Percentiles rank a stretch among this genome's conserved stretches.
Evolutionary conservation across 2,888 invertebrate species (phyloP).

Genomic region (Ecdyonurus torrentis): DNA sequence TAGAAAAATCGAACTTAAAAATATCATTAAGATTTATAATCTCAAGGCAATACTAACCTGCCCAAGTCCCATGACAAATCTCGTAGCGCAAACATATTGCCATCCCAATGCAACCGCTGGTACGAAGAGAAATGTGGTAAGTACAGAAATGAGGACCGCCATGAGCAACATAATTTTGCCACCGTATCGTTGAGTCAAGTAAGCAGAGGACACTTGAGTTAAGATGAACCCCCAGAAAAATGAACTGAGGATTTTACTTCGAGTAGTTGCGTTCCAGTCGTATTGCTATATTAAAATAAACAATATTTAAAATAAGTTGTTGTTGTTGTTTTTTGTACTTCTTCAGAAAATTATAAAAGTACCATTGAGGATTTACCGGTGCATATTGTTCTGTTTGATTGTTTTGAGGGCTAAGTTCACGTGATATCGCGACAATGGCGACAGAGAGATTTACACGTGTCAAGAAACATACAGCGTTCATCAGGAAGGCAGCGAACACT

Average conservation of each 20-base stretch:
- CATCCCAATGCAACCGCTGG: slow-evolving; percentile 46
- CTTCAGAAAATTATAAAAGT: too few species aligned
- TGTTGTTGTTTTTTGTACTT: too few species aligned
- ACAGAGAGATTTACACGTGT: background rate
- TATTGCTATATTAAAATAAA: slow-evolving; percentile 24
- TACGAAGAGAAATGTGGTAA: slow-evolving; percentile 49
- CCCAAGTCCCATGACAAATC: slow-evolving; percentile 55
- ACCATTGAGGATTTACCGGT: too few species aligned
- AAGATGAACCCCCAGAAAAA: slow-evolving; percentile 66
- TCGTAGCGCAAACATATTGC: slow-evolving; percentile 40
- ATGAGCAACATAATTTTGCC: slow-evolving; percentile 43
- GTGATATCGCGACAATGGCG: background rate
- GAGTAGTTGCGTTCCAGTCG: slow-evolving; percentile 36
- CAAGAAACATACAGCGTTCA: background rate
- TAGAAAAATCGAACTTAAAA: too few species aligned
- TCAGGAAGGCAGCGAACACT: background rate
- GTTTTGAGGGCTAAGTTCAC: too few species aligned
- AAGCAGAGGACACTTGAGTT: slow-evolving; percentile 6
- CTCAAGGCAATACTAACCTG: too few species aligned
- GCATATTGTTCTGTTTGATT: too few species aligned
- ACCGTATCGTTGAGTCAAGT: slow-evolving; percentile 34
- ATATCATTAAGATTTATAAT: too few species aligned
- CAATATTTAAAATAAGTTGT: too few species aligned
- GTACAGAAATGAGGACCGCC: slow-evolving; percentile 38
- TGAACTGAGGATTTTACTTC: slow-evolving; percentile 41